Base-by-base conservation (phyloP, 2,113 vertebrate genomes). In the Planiliza haematocheilus region DNA sequence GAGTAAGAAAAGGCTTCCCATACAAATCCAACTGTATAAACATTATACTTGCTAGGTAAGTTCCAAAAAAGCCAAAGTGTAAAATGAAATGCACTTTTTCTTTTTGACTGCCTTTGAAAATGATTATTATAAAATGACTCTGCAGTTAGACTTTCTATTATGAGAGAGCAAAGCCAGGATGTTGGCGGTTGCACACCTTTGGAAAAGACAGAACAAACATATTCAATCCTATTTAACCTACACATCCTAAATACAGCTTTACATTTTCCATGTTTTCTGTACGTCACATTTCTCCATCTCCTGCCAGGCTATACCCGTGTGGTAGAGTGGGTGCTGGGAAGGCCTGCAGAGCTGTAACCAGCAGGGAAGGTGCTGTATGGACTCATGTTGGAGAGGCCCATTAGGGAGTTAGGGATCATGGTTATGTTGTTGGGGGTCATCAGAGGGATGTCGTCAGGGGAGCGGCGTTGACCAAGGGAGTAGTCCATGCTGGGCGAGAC, bases 291-390 rank as follows among this genome's bases (percentile, higher is more conserved):
- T 82, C 52, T 50, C 48, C 14, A 8, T 50, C 59, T 59, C 37
- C 69, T 41, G 20, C 41, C 74, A 79, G 80, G 94, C 93, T 99
- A 99, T 96, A 99, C 97, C 84, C 97, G 93, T 66, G 97, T 99
- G 81, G 97, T 99, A 51, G 97, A 99, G 93, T 98, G 97, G 93
- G 97, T 98, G 89, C 98, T 97, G 9, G 97, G 97, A 87, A 99
- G 94, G 81, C 96, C 97, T 0, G 97, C 94, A 76, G 96, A 97
- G 92, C 96, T 98, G 93, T 98, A 98, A 60, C 96, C 97, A 1
- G 97, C 92, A 0, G 97, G 96, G 86, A 99, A 99, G 83, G 97
- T 98, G 90, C 97, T 99, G 91, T 99, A 99, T 11, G 97, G 97
- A 82, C 97, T 97, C 94, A 99, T 93, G 83, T 96, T 97, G 92